These are phyloP conservation scores for Peucedramus taeniatus DNA, from an alignment of 2,113 vertebrate genomes.

Conservation along the genomic window DNA sequence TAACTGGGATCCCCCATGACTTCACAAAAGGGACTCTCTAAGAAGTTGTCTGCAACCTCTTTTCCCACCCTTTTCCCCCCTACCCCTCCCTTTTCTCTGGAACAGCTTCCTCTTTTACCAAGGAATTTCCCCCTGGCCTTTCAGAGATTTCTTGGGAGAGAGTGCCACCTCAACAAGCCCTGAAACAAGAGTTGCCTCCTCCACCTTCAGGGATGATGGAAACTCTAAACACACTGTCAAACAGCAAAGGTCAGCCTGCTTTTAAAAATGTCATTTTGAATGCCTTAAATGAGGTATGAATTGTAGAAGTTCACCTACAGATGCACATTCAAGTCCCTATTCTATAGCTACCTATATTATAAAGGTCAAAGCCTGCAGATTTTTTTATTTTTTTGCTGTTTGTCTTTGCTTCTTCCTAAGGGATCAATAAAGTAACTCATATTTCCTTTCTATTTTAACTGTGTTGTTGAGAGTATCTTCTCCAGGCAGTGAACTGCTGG, in stretches of 20 bases:
- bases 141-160: background rate
- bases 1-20: background rate
- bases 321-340: background rate
- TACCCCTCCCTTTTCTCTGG: background rate
- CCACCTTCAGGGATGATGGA: background rate
- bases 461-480: background rate
- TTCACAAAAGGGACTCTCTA: background rate
- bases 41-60: background rate
- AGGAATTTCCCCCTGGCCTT: background rate
- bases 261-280: background rate
- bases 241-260: background rate
- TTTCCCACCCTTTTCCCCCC: background rate
- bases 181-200: background rate
- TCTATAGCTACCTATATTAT: background rate
- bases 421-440: slow-evolving; percentile 32
- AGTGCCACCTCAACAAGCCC: background rate
- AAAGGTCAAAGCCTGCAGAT: background rate
- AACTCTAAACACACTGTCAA: background rate
- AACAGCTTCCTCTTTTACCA: background rate
- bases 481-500: background rate
- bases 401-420: background rate
- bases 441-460: background rate
- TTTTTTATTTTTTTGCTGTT: background rate
- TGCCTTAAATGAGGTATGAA: background rate
- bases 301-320: background rate